Base-by-base conservation (phyloP, 2,888 invertebrate genomes). In the Limnephilus rhombicus region DNA sequence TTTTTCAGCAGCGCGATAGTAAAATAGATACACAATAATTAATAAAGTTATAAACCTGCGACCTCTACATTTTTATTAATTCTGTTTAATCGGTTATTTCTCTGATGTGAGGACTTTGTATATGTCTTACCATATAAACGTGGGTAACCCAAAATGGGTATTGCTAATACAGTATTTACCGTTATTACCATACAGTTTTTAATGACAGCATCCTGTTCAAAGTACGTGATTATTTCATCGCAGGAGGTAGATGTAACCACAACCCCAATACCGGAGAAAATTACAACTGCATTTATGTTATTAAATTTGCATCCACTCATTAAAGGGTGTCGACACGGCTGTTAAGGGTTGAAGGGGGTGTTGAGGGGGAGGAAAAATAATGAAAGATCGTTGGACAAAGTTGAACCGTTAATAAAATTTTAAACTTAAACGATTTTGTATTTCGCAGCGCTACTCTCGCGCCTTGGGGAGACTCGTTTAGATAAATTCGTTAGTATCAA, bases 231-330 rank as follows among this genome's bases (percentile, higher is more conserved):
- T 68, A 68, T 68, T 68, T 68, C n/a, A 0, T 68, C 24, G 68
- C 18, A 7, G 5, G 68, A 68, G 68, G 68, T 68, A n/a, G 68
- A 0, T 68, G 68, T 68, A 9, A 68, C 68, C 68, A 24, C 68
- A n/a, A n/a, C 68, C 34, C 34, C 34, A 2, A 31, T 31, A 15
- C 83, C 24, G 37, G 83, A 83, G 83, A 86, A 45, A 86, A 49
- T 86, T 85, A 49, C 34, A 86, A 86, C 41, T 49, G 45, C 86
- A 49, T 86, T 86, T 86, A n/a, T 49, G 86, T 86, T 24, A 86
- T 86, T 86, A 86, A 86, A 86, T 86, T 86, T 86, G 86, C 86
- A 86, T 86, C 86, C 86, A 45, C 86, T 86, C 86, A 86, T 86
- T 49, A 49, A 86, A 86, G 86, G 86, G 86, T 86, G 45, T 49